phyloP scores from a whole-genome alignment of 2,888 invertebrate genomes.

The Stomorhina lunata region DNA sequence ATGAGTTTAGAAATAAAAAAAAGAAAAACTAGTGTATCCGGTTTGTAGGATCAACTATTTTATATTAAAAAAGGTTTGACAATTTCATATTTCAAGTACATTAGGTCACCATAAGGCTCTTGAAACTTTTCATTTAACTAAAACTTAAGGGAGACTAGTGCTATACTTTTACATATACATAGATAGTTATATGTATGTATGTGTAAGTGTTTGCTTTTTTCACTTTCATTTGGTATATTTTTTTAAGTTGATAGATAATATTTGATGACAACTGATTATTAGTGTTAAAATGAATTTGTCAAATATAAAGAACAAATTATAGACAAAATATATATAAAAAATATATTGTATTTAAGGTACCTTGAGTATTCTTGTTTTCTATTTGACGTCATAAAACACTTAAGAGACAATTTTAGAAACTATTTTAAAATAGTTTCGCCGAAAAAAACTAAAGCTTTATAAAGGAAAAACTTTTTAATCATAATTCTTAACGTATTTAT shows the following conservation, averaged over 20 bases:
- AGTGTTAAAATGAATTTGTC: conserved; percentile 21
- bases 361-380: not conserved
- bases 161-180: too few species aligned
- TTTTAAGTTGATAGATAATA: conserved; percentile 21
- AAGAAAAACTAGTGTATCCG: too few species aligned
- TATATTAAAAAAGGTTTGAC: too few species aligned
- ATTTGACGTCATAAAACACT: conserved; percentile 55
- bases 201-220: not conserved
- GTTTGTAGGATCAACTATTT: too few species aligned
- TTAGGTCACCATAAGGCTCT: too few species aligned
- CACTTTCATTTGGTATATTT: not conserved
- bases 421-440: not conserved
- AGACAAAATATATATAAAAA: not conserved
- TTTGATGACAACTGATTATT: conserved; percentile 33
- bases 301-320: not conserved
- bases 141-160: too few species aligned
- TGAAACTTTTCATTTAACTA: too few species aligned
- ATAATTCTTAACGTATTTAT: too few species aligned
- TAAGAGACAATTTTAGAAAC: conserved; percentile 34
- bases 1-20: too few species aligned
- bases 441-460: not conserved
- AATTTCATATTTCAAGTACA: too few species aligned
- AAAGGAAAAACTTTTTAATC: conserved; percentile 5
- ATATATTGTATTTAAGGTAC: not conserved
- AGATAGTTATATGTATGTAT: too few species aligned